Evolutionary conservation across 2,113 vertebrate genomes (phyloP).

Genomic region (Rhipidura dahli): DNA sequence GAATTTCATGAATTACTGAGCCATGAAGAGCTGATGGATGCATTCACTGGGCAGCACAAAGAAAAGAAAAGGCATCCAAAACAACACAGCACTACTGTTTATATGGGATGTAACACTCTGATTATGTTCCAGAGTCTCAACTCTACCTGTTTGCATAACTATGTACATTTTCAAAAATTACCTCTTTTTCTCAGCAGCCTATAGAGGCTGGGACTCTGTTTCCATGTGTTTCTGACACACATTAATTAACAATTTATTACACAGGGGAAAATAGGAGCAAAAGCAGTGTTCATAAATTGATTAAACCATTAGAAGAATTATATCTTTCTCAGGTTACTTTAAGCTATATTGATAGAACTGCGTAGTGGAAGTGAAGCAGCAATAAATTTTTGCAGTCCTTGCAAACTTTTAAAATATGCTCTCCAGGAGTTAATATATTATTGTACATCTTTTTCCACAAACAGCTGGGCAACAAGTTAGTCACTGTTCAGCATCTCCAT

Average conservation of each 20-base stretch:
- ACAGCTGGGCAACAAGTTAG: background rate
- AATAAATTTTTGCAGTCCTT: background rate
- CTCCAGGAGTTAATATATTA: background rate
- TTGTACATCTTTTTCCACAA: background rate
- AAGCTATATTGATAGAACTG: conserved; percentile 14
- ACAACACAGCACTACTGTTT: background rate
- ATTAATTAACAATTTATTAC: conserved; percentile 55
- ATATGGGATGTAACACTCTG: background rate
- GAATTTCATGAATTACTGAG: conserved; percentile 72
- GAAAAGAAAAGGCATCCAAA: background rate
- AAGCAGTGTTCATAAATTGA: conserved; percentile 10
- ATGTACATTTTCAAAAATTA: background rate
- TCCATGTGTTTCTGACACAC: background rate
- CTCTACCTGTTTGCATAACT: background rate
- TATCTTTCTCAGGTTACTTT: conserved; percentile 21
- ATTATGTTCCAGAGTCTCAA: background rate
- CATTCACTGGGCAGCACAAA: conserved; percentile 30
- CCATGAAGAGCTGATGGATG: conserved; percentile 51
- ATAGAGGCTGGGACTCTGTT: background rate
- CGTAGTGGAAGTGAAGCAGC: background rate
- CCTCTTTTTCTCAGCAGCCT: background rate
- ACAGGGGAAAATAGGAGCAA: conserved; percentile 26
- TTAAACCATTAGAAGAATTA: conserved; percentile 51
- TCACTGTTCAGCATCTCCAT: background rate
- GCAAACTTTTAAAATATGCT: background rate